Percentiles rank a stretch among this genome's conserved stretches.
These are phyloP conservation scores for Lepus timidus DNA, from an alignment of 2,113 vertebrate genomes.

Conservation along the genomic window DNA sequence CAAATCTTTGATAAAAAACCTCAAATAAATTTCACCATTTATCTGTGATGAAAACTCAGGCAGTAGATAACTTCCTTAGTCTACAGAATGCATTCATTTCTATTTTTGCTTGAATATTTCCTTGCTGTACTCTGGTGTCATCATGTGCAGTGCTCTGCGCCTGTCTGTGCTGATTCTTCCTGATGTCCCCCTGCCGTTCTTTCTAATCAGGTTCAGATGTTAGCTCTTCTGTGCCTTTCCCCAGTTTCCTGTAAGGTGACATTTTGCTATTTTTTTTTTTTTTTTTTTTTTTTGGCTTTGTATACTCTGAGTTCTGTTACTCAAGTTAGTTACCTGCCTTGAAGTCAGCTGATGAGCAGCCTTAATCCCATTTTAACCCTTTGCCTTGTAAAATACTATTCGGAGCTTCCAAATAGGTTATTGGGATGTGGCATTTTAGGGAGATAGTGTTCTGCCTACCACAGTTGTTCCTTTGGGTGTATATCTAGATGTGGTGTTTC, in stretches of 20 bases:
- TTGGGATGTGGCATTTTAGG: background rate
- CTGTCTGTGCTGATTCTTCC: background rate
- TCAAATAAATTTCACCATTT: background rate
- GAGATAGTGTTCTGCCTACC: background rate
- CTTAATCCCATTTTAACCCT: background rate
- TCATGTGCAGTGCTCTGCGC: background rate
- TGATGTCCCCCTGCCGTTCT: background rate
- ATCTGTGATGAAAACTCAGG: constrained; percentile 11
- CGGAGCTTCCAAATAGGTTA: background rate
- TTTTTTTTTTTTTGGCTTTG: background rate
- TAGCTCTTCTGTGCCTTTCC: constrained; percentile 2
- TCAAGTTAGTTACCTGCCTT: background rate
- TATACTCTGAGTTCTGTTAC: background rate
- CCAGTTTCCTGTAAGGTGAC: background rate
- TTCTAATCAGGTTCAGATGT: background rate
- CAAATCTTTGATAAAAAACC: background rate
- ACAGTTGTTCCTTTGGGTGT: too few relatives aligned
- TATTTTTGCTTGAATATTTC: background rate
- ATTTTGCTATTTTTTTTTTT: too few relatives aligned
- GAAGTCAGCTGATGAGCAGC: background rate
- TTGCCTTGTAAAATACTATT: background rate
- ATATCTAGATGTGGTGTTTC: too few relatives aligned
- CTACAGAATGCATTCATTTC: background rate
- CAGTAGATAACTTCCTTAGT: background rate
- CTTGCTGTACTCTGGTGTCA: background rate